Base-by-base conservation (phyloP, 2,113 vertebrate species). In the Paramormyrops kingsleyae region DNA sequence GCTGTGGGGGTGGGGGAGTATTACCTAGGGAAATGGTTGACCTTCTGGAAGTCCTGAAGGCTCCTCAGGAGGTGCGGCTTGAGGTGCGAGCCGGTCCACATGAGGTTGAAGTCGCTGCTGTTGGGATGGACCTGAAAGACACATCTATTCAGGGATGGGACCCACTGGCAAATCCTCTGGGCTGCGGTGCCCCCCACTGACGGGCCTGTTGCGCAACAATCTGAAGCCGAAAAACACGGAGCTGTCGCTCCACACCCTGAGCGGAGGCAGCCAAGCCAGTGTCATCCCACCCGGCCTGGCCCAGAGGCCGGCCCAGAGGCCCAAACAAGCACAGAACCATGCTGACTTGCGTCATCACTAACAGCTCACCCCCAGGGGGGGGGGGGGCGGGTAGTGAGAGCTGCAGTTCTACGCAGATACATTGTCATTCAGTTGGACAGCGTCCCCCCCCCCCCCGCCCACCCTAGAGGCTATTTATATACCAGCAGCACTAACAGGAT, bases 1-100 rank as follows among this genome's bases (percentile, higher is more conserved):
- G 35, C 70, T 35, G 1, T 77, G 70, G 27, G 24, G 31, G 44
- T n/a, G 19, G 62, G 19, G 50, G 56, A 19, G 17, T 49, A 92
- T 90, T 94, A 99, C 99, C 98, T 97, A 92, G 98, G 99, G 91
- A 99, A 99, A 92, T 99, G 99, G 94, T 99, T 99, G 94, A 99
- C 98, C 93, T 98, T 99, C 94, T 99, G 99, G 94, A 97, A 97
- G 95, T 98, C 97, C 92, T 97, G 96, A 87, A 99, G 97, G 91
- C 95, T 96, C 86, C 97, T 97, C 84, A 99, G 95, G 91, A 98
- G 91, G 89, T 97, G 97, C 91, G 98, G 97, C 94, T 99, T 99
- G 93, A 99, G 94, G 94, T 99, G 98, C 89, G 98, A 97, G 88
- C 98, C 98, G 3, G 97, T 99, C 98, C 98, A 99, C 98, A 99